Conservation (phyloP, 2,113 vertebrate genomes). For the Heliornis fulica region DNA sequence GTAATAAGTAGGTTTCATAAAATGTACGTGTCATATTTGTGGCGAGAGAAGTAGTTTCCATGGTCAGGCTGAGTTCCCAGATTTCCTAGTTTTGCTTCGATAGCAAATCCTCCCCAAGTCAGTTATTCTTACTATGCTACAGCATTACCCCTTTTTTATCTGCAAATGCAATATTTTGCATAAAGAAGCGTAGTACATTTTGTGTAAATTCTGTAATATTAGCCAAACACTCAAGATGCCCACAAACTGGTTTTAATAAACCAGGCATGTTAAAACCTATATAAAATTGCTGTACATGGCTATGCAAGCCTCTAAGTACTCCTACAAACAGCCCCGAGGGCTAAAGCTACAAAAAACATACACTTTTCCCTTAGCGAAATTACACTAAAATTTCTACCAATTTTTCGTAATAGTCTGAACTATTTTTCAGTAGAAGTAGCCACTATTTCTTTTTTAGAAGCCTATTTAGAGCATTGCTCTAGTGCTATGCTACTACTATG, state of each 20-base stretch:
- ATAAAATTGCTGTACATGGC: neutral
- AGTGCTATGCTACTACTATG: neutral
- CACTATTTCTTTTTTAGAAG: neutral
- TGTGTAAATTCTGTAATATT: neutral
- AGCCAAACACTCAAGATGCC: neutral
- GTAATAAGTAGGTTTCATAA: constrained; percentile 58
- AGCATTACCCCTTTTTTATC: neutral
- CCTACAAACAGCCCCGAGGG: neutral
- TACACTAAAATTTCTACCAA: neutral
- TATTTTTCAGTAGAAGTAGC: neutral
- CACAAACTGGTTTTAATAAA: neutral
- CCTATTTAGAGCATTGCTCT: neutral
- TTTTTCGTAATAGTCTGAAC: neutral
- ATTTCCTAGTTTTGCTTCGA: constrained; percentile 67
- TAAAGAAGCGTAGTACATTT: neutral
- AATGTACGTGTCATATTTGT: constrained; percentile 71
- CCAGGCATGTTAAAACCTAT: neutral
- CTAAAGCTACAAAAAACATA: neutral
- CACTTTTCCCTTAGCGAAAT: neutral
- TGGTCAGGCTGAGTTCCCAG: constrained; percentile 67
- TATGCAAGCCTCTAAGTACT: neutral
- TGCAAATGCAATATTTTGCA: neutral
- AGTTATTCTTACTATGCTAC: constrained; percentile 37
- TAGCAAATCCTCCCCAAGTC: constrained; percentile 60
- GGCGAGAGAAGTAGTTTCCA: constrained; percentile 77